phyloP scores from a whole-genome alignment of 64 coral and sea anemone genomes.

The Actinia tenebrosa region DNA sequence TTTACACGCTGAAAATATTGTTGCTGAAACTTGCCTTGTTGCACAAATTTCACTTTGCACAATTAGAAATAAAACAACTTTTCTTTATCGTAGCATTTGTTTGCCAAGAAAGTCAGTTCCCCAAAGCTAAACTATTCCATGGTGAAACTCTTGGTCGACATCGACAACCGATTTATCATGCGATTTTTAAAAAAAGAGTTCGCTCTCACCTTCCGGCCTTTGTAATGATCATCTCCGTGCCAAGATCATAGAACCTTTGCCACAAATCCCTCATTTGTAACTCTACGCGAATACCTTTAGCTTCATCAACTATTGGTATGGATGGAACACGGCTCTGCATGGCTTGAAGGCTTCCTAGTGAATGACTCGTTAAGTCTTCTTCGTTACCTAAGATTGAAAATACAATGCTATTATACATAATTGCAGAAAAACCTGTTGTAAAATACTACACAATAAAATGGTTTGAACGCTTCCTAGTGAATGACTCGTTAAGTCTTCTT shows the following conservation, averaged over 20 bases:
- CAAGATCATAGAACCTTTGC: constrained; percentile 87
- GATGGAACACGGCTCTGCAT: constrained; percentile 85
- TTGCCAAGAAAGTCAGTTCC: too few relatives aligned
- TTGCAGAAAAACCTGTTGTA: background rate
- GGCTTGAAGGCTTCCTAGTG: constrained; percentile 85
- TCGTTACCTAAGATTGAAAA: background rate
- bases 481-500: constrained; percentile 65
- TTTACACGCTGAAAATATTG: too few relatives aligned
- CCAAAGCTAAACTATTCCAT: too few relatives aligned
- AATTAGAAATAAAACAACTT: too few relatives aligned
- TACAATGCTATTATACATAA: background rate
- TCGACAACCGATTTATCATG: too few relatives aligned
- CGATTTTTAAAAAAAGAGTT: background rate
- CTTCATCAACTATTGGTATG: constrained; percentile 28
- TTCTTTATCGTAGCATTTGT: too few relatives aligned
- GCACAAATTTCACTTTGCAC: too few relatives aligned
- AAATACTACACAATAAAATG: too few relatives aligned
- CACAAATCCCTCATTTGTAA: constrained; percentile 95
- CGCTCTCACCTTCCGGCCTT: constrained; percentile 94
- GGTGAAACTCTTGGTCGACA: too few relatives aligned
- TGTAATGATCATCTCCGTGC: constrained; percentile 99
- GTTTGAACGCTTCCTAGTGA: constrained; percentile 87
- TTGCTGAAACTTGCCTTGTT: too few relatives aligned
- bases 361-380: constrained; percentile 69
- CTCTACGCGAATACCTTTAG: constrained; percentile 68